Base-by-base conservation (phyloP, 2,888 invertebrate genomes). In the Philopedon plagiatum region DNA sequence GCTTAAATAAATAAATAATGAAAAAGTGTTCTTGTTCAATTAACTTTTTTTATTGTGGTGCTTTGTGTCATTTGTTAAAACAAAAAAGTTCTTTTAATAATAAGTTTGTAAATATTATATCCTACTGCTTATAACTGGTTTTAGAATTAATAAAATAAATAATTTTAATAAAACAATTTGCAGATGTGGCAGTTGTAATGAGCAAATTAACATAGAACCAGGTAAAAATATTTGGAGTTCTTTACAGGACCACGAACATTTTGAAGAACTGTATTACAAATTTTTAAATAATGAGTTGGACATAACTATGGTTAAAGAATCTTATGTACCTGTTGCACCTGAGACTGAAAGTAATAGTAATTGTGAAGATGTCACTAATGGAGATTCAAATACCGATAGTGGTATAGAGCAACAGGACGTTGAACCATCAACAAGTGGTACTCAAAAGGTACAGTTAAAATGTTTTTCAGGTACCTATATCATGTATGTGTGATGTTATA, bases 231-330 rank as follows among this genome's bases (percentile, higher is more conserved):
- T 78, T 19, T 81, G 80, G 81, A 71, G 68, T 8, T 63, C 44
- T 21, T 46, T 80, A 32, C 78, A 80, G 67, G 66, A 68, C 23
- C 80, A 81, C 60, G 74, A 79, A 21, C 81, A 81, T 71, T 76
- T 79, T 54, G 80, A 81, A 41, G 65, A 78, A 19, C 56, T 65
- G n/a, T 78, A 66, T 44, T 44, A 8, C 26, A 56, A 77, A 44
- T 61, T 71, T 71, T 69, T 76, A n/a, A 69, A 62, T 54, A 73
- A 74, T 56, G 15, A 29, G 49, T 34, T 72, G 2, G 26, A 63
- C 44, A 57, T 57, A 44, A 15, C 15, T 15, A n/a, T 32, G 29
- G 49, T 67, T n/a, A 37, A 63, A 15, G 21, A 56, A 34, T 29
- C 41, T 15, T 15, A 26, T 39, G 5, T 29, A 21, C 13, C 23